Percentiles rank a stretch among this genome's conserved stretches.
Evolutionary conservation across 2,888 invertebrate genomes (phyloP).

Genomic region (Drosophila differens): DNA sequence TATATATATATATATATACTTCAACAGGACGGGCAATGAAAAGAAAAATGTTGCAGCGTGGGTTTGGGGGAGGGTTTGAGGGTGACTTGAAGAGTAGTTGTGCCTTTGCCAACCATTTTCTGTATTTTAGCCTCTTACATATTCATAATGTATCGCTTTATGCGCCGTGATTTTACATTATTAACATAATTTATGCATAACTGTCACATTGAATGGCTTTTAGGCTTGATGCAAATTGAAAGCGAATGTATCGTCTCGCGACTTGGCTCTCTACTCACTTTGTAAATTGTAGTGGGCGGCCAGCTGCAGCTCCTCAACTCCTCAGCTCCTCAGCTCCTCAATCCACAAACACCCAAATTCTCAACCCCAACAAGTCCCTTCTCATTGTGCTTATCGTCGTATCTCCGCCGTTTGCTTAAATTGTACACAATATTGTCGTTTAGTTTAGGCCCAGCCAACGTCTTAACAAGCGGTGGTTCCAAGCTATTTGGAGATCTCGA

Average conservation of each 20-base stretch:
- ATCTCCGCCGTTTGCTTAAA: constrained; percentile 6
- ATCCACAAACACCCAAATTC: constrained; percentile 1
- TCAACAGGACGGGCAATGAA: constrained; percentile 35
- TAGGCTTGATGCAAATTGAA: constrained; percentile 72
- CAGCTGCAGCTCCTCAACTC: constrained; percentile 50
- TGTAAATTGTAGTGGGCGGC: constrained; percentile 73
- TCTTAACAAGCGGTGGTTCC: constrained; percentile 51
- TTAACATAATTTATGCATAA: constrained; percentile 85
- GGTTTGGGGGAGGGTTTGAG: neutral
- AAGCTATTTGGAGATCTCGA: constrained; percentile 25
- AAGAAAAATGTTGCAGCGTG: constrained; percentile 10
- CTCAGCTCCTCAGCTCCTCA: neutral
- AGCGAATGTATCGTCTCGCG: constrained; percentile 34
- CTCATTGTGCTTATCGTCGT: constrained; percentile 31
- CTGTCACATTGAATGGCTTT: constrained; percentile 83
- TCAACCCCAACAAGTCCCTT: neutral
- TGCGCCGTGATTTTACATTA: constrained; percentile 81
- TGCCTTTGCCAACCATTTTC: neutral
- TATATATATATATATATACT: neutral
- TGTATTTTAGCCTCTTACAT: constrained; percentile 61
- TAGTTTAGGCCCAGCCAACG: constrained; percentile 53
- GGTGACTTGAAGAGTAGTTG: constrained; percentile 1
- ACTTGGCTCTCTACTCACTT: constrained; percentile 57
- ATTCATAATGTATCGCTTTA: constrained; percentile 78
- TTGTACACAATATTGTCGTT: constrained; percentile 70